Evolutionary conservation across 2,113 vertebrate species (phyloP), one percentile per base, ranked within the genome.

Genomic region (Epinephelus cyanopodus): DNA sequence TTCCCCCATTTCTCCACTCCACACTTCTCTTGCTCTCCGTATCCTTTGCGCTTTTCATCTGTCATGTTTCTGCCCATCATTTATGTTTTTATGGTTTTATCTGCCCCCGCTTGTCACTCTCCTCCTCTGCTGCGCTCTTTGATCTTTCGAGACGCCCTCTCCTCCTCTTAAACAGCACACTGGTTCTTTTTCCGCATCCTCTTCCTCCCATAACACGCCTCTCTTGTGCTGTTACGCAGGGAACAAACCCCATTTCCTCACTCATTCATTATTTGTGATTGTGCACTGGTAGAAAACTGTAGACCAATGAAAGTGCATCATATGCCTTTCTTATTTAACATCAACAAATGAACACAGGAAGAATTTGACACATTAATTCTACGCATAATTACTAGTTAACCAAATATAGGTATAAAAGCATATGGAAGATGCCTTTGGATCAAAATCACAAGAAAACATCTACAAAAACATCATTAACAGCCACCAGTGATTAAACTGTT

Each of bases 61-160:
- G 42, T 76, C 60, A 33, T 68, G 54, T 83, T 64, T 65, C 83
- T 88, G 77, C 74, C 65, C 60, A 80, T 89, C 79, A 90, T 65
- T 90, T 83, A 74, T 74, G 75, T 74, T 89, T 87, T 81, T 82
- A 81, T 54, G 45, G 53, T 87, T 77, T 90, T 74, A 79, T 89
- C 83, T 74, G 52, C 75, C 60, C 74, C 75, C 42, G 17, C 76
- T 79, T 85, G 66, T 77, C 70, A 87, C 77, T 69, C 71, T 69
- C 64, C 54, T 45, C 61, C 25, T 81, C 73, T 4, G 6, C 10
- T 52, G n/a, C 52, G 70, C 25, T 63, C 47, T 87, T 82, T 88
- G 75, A 89, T 92, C 87, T 67, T 57, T 67, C 15, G 9, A 82
- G 68, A 48, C 17, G 1, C 39, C 52, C 45, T 73, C 42, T 48